Evolutionary conservation across 1,140 invertebrate genomes (phyloP).

Genomic region (Bemisia tabaci): DNA sequence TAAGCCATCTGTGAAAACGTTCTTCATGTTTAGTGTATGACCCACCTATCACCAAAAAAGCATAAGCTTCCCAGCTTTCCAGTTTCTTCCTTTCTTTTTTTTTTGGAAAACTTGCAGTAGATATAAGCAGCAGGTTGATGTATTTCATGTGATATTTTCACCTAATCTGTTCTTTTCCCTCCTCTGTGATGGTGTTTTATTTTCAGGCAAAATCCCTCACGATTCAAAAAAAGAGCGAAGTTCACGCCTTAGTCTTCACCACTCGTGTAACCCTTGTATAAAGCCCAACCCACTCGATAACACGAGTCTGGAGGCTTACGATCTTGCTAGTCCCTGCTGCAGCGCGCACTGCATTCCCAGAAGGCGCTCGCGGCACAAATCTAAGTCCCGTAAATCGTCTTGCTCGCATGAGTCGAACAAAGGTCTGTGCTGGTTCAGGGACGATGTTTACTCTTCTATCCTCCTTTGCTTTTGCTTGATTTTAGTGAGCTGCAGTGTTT

Average conservation of each 20-base stretch:
- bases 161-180: not conserved
- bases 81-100: no score
- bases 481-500: no score
- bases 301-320: constrained; percentile 64
- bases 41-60: no score
- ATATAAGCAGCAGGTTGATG: no score
- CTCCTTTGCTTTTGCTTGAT: no score
- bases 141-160: no score
- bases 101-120: no score
- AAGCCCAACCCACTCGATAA: constrained; percentile 42
- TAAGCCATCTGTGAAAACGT: no score
- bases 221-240: not conserved
- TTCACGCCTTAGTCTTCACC: constrained; percentile 35
- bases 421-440: not conserved
- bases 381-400: constrained; percentile 10
- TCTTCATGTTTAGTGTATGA: no score
- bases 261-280: constrained; percentile 56
- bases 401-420: not conserved
- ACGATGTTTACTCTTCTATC: no score
- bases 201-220: not conserved
- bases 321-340: constrained; percentile 67
- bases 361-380: constrained; percentile 28
- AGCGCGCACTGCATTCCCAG: constrained; percentile 62
- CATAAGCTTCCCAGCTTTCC: no score
- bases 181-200: not conserved